Evolutionary conservation across 2,113 vertebrate species (phyloP), one percentile per base, ranked within the genome.

Genomic region (Platichthys stellatus): DNA sequence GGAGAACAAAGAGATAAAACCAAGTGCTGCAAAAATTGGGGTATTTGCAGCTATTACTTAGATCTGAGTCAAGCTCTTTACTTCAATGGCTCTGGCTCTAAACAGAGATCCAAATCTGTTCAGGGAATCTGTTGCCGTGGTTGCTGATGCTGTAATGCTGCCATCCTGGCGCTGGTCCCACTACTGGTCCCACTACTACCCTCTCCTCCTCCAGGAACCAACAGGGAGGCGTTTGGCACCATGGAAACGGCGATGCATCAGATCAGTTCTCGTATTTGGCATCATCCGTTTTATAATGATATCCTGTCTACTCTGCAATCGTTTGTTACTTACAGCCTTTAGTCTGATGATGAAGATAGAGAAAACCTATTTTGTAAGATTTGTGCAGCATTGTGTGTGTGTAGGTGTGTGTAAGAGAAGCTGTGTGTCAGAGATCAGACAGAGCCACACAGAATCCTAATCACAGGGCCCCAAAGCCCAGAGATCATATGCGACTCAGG

Each of bases 121-220:
- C 67, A 67, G 76, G 71, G 84, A 81, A 81, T 85, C 76, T 83
- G 76, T 88, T 81, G 65, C 80, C 49, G 60, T 80, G 76, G 82
- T 61, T 83, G 63, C 73, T 70, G 75, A 90, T 82, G 81, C 86
- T 86, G 74, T 84, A 64, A 54, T 20, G 64, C 76, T 84, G 88
- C 82, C 86, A 86, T 53, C 59, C 53, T 91, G 89, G 88, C 76
- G 59, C 54, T 5, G 38, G 58, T 84, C 85, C 83, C 79, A 86
- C 74, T 84, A 80, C 85, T 66, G 38, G 58, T 84, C 85, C 83
- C 79, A 86, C 74, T 84, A 80, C 85, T 66, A 71, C 76, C 58
- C 76, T 61, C 60, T 69, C 49, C 51, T 66, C 51, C 80, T 81
- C 66, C 83, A 69, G 73, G 69, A 86, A 81, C 9, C 31, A 47